phyloP scores from a whole-genome alignment of 2,888 invertebrate genomes.

The Ormia ochracea region DNA sequence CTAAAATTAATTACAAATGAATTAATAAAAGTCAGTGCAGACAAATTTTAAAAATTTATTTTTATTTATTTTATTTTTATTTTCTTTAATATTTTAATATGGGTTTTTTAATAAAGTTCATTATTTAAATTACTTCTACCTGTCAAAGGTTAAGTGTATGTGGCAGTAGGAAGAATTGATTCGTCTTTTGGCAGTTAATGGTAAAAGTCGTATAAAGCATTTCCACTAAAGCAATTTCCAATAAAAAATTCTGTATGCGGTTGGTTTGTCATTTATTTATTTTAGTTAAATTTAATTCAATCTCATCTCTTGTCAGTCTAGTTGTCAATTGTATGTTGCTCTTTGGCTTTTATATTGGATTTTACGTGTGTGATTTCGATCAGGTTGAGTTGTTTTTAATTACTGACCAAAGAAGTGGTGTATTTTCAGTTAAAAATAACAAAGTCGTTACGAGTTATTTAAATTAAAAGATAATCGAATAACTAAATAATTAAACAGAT shows the following conservation, averaged over 20 bases:
- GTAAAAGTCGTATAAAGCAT: neutral
- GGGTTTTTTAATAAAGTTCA: too few species aligned
- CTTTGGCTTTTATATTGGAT: slow-evolving; percentile 31
- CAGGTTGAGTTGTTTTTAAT: slow-evolving; percentile 66
- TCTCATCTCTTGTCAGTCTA: neutral
- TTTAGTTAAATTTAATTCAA: slow-evolving; percentile 13
- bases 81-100: too few species aligned
- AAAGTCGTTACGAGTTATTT: neutral
- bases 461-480: slow-evolving; percentile 41
- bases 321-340: neutral
- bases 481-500: slow-evolving; percentile 36
- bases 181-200: neutral
- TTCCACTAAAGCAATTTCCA: neutral
- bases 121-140: too few species aligned
- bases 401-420: slow-evolving; percentile 56
- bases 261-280: slow-evolving; percentile 32
- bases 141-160: too few species aligned
- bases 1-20: too few species aligned
- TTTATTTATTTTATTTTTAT: too few species aligned
- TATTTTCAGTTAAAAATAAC: neutral
- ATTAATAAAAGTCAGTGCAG: too few species aligned
- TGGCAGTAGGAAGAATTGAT: neutral
- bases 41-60: too few species aligned
- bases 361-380: slow-evolving; percentile 58
- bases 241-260: slow-evolving; percentile 35